Evolutionary conservation across 2,888 invertebrate species (phyloP).

Genomic region (Apamea epomidion): DNA sequence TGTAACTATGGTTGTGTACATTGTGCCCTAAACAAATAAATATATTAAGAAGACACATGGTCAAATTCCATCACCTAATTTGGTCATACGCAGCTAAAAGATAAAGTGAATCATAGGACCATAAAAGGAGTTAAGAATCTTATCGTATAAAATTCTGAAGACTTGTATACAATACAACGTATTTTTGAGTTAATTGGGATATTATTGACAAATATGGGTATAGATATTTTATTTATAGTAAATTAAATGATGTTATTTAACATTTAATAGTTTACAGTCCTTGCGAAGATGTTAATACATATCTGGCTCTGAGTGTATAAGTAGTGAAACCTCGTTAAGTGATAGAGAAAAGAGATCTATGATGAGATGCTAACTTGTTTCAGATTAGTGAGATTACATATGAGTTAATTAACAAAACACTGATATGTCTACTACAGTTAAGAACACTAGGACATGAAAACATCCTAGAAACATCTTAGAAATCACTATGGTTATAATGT

Average conservation of each 20-base stretch:
- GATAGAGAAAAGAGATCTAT: not conserved
- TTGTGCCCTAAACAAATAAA: too few species aligned
- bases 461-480: slow-evolving; percentile 3
- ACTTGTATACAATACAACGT: slow-evolving; percentile 8
- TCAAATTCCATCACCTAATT: slow-evolving; percentile 43
- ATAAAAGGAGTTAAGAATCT: slow-evolving; percentile 50
- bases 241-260: not conserved
- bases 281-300: not conserved
- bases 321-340: slow-evolving; percentile 1
- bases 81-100: slow-evolving; percentile 24
- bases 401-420: not conserved
- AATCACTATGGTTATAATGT: not conserved
- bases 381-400: not conserved
- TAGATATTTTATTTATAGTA: not conserved
- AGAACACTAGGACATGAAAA: not conserved
- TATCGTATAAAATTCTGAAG: slow-evolving; percentile 41
- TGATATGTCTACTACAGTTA: not conserved
- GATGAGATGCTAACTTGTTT: slow-evolving; percentile 2
- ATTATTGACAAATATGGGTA: slow-evolving; percentile 48
- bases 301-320: not conserved
- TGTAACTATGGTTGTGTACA: too few species aligned
- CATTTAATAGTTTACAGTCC: slow-evolving; percentile 1
- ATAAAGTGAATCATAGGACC: slow-evolving; percentile 59
- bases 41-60: slow-evolving; percentile 22
- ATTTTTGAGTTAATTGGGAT: slow-evolving; percentile 44